phyloP scores from a whole-genome alignment of 2,113 vertebrate species.

The Antechinus flavipes region DNA sequence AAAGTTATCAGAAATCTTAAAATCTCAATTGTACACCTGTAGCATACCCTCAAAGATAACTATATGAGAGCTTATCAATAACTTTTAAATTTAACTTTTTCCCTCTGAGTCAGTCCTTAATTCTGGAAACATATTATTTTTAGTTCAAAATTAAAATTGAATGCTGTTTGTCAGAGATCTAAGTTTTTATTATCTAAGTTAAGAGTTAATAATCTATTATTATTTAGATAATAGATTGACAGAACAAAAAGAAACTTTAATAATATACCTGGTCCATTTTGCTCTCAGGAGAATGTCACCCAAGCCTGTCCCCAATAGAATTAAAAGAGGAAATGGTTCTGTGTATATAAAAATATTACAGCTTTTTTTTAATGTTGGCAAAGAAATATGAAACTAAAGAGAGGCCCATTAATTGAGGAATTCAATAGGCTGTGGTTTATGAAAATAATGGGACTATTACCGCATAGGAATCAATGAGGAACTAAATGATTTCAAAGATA shows the following conservation, averaged over 20 bases:
- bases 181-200: neutral
- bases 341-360: neutral
- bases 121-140: neutral
- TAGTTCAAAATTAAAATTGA: neutral
- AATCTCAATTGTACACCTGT: neutral
- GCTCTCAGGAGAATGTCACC: neutral
- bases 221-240: neutral
- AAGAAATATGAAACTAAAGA: neutral
- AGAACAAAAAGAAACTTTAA: neutral
- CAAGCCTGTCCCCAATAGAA: neutral
- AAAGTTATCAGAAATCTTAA: neutral
- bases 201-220: too few species aligned
- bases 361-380: neutral
- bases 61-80: neutral
- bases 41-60: neutral
- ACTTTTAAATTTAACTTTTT: neutral
- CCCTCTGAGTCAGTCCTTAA: neutral
- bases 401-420: neutral
- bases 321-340: neutral
- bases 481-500: neutral
- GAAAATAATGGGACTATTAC: neutral
- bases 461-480: neutral
- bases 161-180: neutral
- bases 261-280: neutral
- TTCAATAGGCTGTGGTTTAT: neutral